Conservation (phyloP, 2,888 invertebrate species). For the Syrphus vitripennis region DNA sequence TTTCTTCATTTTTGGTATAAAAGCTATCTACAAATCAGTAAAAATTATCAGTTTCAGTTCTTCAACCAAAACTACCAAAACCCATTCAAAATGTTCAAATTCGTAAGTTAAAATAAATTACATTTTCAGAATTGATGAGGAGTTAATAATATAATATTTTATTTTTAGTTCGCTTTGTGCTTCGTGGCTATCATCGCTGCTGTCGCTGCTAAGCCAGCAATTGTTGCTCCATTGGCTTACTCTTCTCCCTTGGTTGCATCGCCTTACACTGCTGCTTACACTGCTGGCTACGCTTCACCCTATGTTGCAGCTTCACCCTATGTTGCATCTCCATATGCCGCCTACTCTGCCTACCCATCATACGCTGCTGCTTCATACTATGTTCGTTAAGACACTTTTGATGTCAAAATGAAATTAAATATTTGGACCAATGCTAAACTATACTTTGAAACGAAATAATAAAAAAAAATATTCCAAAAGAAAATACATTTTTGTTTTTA, state of each 20-base stretch:
- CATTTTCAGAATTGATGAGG: neutral
- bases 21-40: neutral
- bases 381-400: constrained; percentile 12
- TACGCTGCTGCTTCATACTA: constrained; percentile 51
- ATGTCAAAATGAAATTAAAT: no score
- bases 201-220: constrained; percentile 75
- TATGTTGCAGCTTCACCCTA: constrained; percentile 74
- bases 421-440: no score
- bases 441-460: no score
- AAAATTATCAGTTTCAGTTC: constrained; percentile 22
- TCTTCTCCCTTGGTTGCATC: constrained; percentile 72
- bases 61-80: constrained; percentile 28
- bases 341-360: constrained; percentile 70
- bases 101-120: constrained; percentile 75
- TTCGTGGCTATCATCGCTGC: constrained; percentile 75
- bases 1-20: constrained; percentile 3
- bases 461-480: no score
- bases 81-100: constrained; percentile 77
- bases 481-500: no score
- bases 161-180: constrained; percentile 73
- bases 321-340: constrained; percentile 66
- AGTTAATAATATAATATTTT: no score
- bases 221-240: constrained; percentile 74
- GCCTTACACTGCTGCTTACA: constrained; percentile 70
- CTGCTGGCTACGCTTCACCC: constrained; percentile 66